Percentiles rank a stretch among this genome's conserved stretches.
Evolutionary conservation across 2,888 invertebrate species (phyloP).

Genomic region (Platycnemis pennipes): DNA sequence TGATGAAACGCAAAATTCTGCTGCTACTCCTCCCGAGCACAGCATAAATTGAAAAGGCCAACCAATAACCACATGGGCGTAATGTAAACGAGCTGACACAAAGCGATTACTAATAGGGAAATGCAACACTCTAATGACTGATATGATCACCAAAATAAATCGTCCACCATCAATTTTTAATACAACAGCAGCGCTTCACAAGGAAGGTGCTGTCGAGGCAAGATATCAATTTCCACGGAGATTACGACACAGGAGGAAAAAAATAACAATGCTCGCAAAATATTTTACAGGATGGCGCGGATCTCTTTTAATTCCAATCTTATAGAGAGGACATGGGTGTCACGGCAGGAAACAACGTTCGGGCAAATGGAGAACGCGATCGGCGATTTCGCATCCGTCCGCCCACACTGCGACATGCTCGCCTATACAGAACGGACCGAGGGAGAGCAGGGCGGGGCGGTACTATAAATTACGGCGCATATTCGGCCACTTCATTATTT

Average conservation of each 20-base stretch:
- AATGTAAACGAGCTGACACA: neutral
- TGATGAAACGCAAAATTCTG: too few relatives aligned
- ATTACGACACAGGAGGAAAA: neutral
- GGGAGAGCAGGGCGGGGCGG: neutral
- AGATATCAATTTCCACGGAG: neutral
- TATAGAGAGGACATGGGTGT: neutral
- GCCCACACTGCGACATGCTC: conserved; percentile 19
- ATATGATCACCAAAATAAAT: neutral
- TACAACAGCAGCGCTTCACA: neutral
- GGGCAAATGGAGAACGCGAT: neutral
- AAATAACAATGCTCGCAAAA: neutral
- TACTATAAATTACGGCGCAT: conserved; percentile 29
- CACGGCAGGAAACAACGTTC: too few relatives aligned
- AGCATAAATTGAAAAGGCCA: neutral
- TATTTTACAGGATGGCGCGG: neutral
- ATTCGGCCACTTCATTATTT: conserved; percentile 65
- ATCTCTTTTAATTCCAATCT: neutral
- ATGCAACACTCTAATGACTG: neutral
- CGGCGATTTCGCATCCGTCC: neutral
- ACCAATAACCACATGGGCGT: neutral
- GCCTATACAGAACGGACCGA: neutral
- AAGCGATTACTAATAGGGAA: neutral
- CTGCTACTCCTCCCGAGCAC: too few relatives aligned
- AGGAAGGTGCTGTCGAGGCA: neutral
- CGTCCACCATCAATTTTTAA: neutral